These are phyloP conservation scores for Mellivora capensis DNA, from an alignment of 2,113 vertebrate genomes.

Conservation along the genomic window DNA sequence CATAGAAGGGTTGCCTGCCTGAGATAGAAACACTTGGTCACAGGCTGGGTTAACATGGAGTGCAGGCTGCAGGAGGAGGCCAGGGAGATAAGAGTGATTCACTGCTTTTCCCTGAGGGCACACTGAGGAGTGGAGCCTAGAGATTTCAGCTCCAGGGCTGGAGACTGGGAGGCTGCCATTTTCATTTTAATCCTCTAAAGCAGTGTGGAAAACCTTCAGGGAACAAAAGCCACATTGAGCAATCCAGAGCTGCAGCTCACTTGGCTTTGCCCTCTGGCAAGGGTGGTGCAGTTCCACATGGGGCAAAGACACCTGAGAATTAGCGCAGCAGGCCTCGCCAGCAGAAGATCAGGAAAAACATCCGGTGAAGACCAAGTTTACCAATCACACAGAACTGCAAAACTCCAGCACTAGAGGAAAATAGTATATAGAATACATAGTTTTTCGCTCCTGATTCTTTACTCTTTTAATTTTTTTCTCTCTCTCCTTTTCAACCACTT, in stretches of 20 bases:
- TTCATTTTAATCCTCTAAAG: not conserved
- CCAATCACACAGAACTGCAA: not conserved
- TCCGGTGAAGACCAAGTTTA: not conserved
- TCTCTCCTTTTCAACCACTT: too few relatives aligned
- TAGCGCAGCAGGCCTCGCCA: not conserved
- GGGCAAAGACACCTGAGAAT: not conserved
- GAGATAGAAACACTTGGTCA: not conserved
- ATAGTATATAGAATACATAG: too few relatives aligned
- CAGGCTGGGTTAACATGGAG: not conserved
- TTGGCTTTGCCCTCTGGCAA: not conserved
- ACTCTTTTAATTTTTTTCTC: too few relatives aligned
- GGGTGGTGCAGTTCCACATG: not conserved
- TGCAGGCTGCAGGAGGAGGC: not conserved
- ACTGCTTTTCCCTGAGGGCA: not conserved
- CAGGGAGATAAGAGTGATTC: not conserved
- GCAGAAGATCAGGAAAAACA: not conserved
- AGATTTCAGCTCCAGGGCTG: not conserved
- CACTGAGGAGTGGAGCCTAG: not conserved
- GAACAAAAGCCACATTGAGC: not conserved
- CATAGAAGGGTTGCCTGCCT: not conserved
- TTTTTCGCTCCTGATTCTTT: too few relatives aligned
- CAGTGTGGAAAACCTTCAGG: not conserved
- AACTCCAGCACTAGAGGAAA: not conserved
- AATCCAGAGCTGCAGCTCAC: not conserved
- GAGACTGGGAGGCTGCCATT: not conserved